Percentiles rank a stretch among this genome's conserved stretches.
phyloP scores from a whole-genome alignment of 2,888 invertebrate species.

The Pyrgus malvae region DNA sequence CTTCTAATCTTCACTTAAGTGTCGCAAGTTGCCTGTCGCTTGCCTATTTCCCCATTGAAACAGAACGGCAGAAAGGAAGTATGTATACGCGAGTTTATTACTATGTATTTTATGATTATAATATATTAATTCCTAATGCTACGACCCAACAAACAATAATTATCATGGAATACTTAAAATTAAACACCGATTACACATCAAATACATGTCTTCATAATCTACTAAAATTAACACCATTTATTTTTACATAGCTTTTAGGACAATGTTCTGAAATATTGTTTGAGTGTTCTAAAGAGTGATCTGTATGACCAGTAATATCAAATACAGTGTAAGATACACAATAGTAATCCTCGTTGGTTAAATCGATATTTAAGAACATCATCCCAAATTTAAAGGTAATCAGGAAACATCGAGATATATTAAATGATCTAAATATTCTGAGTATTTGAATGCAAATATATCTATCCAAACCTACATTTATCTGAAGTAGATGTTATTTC shows the following conservation, averaged over 20 bases:
- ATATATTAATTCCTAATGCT: slow-evolving; percentile 27
- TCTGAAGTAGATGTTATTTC: no score
- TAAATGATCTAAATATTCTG: slow-evolving; percentile 6
- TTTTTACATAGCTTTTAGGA: not conserved
- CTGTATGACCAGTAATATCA: not conserved
- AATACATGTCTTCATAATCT: slow-evolving; percentile 53
- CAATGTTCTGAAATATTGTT: slow-evolving; percentile 1
- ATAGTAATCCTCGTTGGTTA: not conserved
- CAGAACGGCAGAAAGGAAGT: not conserved
- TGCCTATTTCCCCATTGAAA: no score
- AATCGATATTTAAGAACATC: not conserved
- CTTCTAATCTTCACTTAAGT: no score
- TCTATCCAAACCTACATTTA: no score
- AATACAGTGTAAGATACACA: not conserved
- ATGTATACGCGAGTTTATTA: slow-evolving; percentile 1
- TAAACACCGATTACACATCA: slow-evolving; percentile 47
- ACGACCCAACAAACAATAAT: slow-evolving; percentile 24
- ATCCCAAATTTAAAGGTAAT: not conserved
- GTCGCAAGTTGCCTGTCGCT: no score
- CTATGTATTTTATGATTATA: not conserved
- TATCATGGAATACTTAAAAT: slow-evolving; percentile 54
- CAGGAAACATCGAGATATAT: slow-evolving; percentile 16
- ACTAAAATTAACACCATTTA: slow-evolving; percentile 28
- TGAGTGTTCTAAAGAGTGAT: no score
- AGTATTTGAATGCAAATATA: not conserved